Evolutionary conservation across 92 coral and sea anemone species (phyloP), one percentile per base, ranked within the genome.

Genomic region (Phenganax subtilis): DNA sequence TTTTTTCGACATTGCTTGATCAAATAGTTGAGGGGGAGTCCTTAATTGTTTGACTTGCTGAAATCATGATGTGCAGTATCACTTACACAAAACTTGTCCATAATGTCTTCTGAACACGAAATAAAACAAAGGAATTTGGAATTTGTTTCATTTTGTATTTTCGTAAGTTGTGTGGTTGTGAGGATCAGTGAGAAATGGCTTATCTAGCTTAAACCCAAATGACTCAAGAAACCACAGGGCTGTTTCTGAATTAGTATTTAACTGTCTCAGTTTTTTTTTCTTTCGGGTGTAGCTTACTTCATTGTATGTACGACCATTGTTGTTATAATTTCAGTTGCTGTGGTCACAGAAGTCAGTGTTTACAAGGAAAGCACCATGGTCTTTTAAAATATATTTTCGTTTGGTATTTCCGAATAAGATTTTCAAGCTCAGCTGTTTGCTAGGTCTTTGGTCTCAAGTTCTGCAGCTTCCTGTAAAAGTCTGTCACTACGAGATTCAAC

Each of bases 41-140:
- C 87, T 53, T 84, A 72, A 16, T 66, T 55, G 51, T 77, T 54
- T 10, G 72, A 55, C 85, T 80, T 80, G 12, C 60, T 56, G 53
- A 87, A 55, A 31, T 87, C 90, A 73, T 87, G 90, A 30, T 84
- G 74, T 62, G 84, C 87, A 3, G 75, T 85, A 84, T 87, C 90
- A 61, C 25, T 20, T 20, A 20, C 25, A 20, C 25, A 20, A 20
- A 77, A 77, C 67, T 54, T 84, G 76, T 87, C 90, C 90, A 87
- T 87, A 20, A 87, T 62, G 85, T 82, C 25, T 20, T 20, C 25
- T 20, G 25, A 20, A 86, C 1, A 83, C 57, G 11, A 72, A 71
- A 74, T 20, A 56, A 55, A 28, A 82, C 69, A 53, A 63, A 72
- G 0, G 28, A 54, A 82, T 82, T 54, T 16, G 60, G 81, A 29